These are phyloP conservation scores for Riparia riparia DNA, from an alignment of 2,113 vertebrate species.

Conservation along the genomic window DNA sequence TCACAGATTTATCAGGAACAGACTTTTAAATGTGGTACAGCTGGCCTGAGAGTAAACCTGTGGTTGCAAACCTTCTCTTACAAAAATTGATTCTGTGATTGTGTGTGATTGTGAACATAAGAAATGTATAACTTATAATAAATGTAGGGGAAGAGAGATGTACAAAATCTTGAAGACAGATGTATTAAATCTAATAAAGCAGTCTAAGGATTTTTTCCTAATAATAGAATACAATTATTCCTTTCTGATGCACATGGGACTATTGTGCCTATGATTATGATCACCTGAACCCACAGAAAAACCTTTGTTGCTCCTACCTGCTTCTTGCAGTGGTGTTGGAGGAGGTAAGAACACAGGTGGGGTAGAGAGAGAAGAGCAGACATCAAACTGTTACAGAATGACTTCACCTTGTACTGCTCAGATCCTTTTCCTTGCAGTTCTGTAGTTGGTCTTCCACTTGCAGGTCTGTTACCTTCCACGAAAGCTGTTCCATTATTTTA, in stretches of 20 bases:
- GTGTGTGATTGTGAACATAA: not conserved
- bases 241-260: not conserved
- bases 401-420: not conserved
- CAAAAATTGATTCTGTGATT: not conserved
- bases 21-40: not conserved
- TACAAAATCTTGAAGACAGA: not conserved
- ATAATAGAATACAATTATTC: not conserved
- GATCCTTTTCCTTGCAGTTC: not conserved
- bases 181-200: not conserved
- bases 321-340: not conserved
- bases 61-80: not conserved
- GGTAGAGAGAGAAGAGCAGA: not conserved
- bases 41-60: not conserved
- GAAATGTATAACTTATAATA: not conserved
- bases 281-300: not conserved
- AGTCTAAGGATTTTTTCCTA: not conserved
- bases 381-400: not conserved
- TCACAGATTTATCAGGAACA: not conserved
- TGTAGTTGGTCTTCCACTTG: not conserved
- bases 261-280: not conserved
- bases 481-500: not conserved
- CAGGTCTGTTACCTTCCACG: not conserved
- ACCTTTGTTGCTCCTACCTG: not conserved
- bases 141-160: not conserved
- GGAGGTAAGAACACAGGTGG: not conserved